Percentiles rank a stretch among this genome's conserved stretches.
phyloP scores from a whole-genome alignment of 2,888 invertebrate species.

The Cheiracanthium punctorium region DNA sequence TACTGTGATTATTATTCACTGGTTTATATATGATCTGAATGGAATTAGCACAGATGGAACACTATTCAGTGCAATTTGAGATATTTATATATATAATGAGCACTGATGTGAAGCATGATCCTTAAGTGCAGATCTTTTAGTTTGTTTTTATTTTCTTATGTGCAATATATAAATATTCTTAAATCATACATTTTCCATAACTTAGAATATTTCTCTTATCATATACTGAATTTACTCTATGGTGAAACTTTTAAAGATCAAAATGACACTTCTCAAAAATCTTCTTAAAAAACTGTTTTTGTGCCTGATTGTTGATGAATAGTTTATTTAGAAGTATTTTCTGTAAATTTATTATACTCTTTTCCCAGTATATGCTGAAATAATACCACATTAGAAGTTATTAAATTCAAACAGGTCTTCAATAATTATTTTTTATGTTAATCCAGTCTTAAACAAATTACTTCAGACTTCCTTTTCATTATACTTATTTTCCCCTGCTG shows the following conservation, averaged over 20 bases:
- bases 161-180: not conserved
- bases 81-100: not conserved
- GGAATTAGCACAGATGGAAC: constrained; percentile 2
- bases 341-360: too few relatives aligned
- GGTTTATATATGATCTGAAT: not conserved
- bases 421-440: too few relatives aligned
- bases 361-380: too few relatives aligned
- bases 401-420: too few relatives aligned
- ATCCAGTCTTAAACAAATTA: too few relatives aligned
- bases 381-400: too few relatives aligned
- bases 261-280: not conserved
- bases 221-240: not conserved
- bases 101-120: constrained; percentile 7
- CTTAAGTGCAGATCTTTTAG: not conserved
- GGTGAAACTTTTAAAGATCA: not conserved
- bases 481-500: too few relatives aligned
- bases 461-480: too few relatives aligned
- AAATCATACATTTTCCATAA: not conserved
- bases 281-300: too few relatives aligned
- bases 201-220: not conserved
- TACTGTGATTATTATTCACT: constrained; percentile 25
- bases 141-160: not conserved
- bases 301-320: too few relatives aligned
- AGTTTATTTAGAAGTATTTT: too few relatives aligned
- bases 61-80: not conserved